Evolutionary conservation across 2,113 vertebrate genomes (phyloP).

Genomic region (Nothobranchius furzeri): DNA sequence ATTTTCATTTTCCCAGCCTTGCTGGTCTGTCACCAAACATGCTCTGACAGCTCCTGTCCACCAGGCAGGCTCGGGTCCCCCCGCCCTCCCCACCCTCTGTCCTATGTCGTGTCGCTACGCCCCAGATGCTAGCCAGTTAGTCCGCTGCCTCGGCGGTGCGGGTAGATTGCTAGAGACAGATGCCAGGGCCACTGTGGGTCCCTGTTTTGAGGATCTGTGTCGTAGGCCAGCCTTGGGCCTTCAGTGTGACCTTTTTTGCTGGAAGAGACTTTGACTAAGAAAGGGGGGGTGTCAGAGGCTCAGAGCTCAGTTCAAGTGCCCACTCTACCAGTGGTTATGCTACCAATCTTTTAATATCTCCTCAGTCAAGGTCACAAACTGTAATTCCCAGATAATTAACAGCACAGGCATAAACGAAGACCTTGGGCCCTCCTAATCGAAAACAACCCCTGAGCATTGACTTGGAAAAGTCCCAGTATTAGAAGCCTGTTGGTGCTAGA

Average conservation of each 20-base stretch:
- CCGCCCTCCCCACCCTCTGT: slow-evolving; percentile 33
- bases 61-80: slow-evolving; percentile 69
- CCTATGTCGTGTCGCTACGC: slow-evolving; percentile 49
- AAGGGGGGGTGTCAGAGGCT: slow-evolving; percentile 43
- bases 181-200: slow-evolving; percentile 75
- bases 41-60: slow-evolving; percentile 81
- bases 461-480: neutral
- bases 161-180: slow-evolving; percentile 80
- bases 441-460: slow-evolving; percentile 6
- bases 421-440: slow-evolving; percentile 10
- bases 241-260: slow-evolving; percentile 76
- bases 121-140: slow-evolving; percentile 77
- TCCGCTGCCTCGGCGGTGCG: slow-evolving; percentile 55
- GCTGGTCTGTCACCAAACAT: slow-evolving; percentile 78
- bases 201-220: slow-evolving; percentile 75
- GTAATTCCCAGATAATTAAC: slow-evolving; percentile 30
- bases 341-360: slow-evolving; percentile 22
- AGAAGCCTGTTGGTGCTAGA: slow-evolving; percentile 2
- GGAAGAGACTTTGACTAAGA: slow-evolving; percentile 60
- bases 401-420: slow-evolving; percentile 19
- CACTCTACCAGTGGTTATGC: slow-evolving; percentile 18
- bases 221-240: slow-evolving; percentile 68
- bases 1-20: slow-evolving; percentile 78
- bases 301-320: slow-evolving; percentile 51
- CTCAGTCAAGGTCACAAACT: slow-evolving; percentile 40